Evolutionary conservation across 1,140 invertebrate species (phyloP).

Genomic region (Nixonia krombeini): DNA sequence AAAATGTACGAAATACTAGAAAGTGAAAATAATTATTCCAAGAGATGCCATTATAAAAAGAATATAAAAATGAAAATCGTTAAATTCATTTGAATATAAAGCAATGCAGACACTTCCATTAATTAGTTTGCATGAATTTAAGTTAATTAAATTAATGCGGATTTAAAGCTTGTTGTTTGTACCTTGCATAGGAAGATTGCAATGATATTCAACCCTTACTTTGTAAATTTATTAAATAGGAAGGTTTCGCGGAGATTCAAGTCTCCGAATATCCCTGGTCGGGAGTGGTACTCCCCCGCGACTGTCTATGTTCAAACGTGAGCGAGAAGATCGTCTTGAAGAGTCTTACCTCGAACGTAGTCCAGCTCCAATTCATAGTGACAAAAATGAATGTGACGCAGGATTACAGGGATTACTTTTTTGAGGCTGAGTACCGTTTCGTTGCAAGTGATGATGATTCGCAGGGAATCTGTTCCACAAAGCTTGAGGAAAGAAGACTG

Average conservation of each 20-base stretch:
- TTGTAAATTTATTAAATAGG: too few species aligned
- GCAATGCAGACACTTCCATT: too few species aligned
- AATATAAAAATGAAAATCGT: too few species aligned
- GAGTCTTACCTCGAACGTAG: conserved; percentile 77
- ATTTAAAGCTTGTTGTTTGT: too few species aligned
- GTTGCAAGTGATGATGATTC: conserved; percentile 54
- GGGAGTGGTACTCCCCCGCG: conserved; percentile 77
- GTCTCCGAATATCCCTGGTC: conserved; percentile 83
- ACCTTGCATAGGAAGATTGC: too few species aligned
- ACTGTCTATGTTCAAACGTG: conserved; percentile 83
- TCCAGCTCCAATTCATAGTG: conserved; percentile 82
- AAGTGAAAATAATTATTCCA: too few species aligned
- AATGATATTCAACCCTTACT: too few species aligned
- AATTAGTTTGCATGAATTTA: too few species aligned
- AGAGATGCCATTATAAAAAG: too few species aligned
- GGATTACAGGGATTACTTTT: conserved; percentile 85
- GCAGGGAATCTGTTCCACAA: conserved; percentile 57
- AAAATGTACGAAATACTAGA: too few species aligned
- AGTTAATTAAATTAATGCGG: too few species aligned
- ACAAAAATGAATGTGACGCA: conserved; percentile 86
- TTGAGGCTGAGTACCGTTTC: conserved; percentile 85
- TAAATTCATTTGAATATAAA: too few species aligned
- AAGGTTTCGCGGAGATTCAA: conserved; percentile 76
- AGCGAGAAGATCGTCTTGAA: conserved; percentile 74
- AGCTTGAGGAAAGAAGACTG: conserved; percentile 76